Evolutionary conservation across 2,888 invertebrate species (phyloP), one percentile per base, ranked within the genome.

Genomic region (Eugnorisma glareosa): DNA sequence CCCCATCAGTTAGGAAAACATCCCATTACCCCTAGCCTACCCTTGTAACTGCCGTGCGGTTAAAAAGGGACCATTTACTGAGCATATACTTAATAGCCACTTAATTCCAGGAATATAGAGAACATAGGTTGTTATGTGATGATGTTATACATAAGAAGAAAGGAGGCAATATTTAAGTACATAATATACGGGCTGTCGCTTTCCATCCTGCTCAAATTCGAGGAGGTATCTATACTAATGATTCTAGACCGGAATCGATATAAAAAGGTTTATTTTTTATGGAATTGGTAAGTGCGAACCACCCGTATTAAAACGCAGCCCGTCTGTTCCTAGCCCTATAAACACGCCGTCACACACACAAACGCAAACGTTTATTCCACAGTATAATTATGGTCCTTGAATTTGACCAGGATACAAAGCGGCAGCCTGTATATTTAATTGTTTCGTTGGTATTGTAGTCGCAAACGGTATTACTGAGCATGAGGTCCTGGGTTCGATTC

Each of bases 31-130:
- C 82, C n/a, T 5, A 57, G 37, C 15, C 18, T 64, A 75, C 79
- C 79, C 79, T 61, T 82, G 35, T 79, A 75, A 75, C 67, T 75
- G 31, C 15, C 48, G 4, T 67, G 79, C 37, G 79, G 82, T 75
- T 61, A 67, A 66, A 77, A 78, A 73, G 82, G 79, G 78, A 43
- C 51, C 51, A 61, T 81, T 21, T 61, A 51, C 82, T 61, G 11
- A 45, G 57, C 51, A 45, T 67, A 15, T 63, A 79, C 51, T 45
- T 45, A 75, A 79, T 54, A 54, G 59, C 67, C 31, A 63, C 35
- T 77, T 77, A 37, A 74, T 74, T 43, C 59, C 28, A 67, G 40
- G 40, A 59, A 51, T 31, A 51, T 31, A 51, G 18, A 43, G 40
- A n/a, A 64, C 64, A 28, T 64, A 40, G 18, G 64, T 28, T 18